A percentile compares a stretch with the other conserved stretches of the same genome.
Evolutionary conservation across 2,888 invertebrate genomes (phyloP).

Genomic region (Crocallis elinguaria): DNA sequence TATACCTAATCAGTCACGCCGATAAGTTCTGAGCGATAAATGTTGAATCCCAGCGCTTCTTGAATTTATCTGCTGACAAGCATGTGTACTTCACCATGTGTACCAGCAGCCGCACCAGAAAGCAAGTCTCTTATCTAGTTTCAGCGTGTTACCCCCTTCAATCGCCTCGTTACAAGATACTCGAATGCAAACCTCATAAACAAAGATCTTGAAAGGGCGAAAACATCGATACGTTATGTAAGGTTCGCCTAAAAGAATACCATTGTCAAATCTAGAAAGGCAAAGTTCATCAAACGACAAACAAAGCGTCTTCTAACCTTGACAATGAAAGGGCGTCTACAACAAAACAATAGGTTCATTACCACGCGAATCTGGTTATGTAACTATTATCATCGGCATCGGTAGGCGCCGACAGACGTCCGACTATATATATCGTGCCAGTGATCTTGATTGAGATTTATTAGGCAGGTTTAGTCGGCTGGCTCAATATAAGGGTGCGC

Average conservation of each 20-base stretch:
- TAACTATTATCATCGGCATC: slow-evolving; percentile 49
- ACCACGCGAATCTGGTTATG: slow-evolving; percentile 75
- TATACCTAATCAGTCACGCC: no score
- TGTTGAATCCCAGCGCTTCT: no score
- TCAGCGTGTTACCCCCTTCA: no score
- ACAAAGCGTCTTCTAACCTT: slow-evolving; percentile 26
- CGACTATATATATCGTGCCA: slow-evolving; percentile 62
- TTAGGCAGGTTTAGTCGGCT: slow-evolving; percentile 65
- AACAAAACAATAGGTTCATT: slow-evolving; percentile 66
- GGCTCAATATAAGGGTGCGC: slow-evolving; percentile 23
- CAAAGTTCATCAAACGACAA: slow-evolving; percentile 30
- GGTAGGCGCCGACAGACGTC: slow-evolving; percentile 58
- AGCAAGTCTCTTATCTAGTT: no score
- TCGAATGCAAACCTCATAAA: no score
- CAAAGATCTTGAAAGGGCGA: not conserved
- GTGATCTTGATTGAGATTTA: slow-evolving; percentile 82
- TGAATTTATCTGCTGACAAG: no score
- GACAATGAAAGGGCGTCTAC: slow-evolving; percentile 40
- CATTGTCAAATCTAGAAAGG: not conserved
- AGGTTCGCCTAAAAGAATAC: not conserved
- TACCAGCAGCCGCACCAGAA: no score
- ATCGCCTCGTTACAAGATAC: no score
- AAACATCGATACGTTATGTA: not conserved
- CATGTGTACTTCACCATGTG: no score
- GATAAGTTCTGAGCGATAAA: no score